Conservation (phyloP, 2,797 vertebrate genomes). For the Odontamblyopus lacepedii region DNA sequence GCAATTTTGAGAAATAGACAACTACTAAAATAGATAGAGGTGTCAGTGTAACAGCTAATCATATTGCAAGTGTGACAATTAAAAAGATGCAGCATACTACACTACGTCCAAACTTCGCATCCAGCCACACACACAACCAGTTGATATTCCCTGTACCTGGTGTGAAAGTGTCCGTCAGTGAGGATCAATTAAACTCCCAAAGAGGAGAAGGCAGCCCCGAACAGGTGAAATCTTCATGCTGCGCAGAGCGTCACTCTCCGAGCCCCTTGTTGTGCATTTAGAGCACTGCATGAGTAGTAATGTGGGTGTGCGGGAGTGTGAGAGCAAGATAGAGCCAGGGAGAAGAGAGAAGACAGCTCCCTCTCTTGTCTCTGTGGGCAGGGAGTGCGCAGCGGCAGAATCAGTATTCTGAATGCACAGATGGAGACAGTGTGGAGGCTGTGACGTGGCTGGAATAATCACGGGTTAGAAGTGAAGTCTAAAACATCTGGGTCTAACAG, state of each 20-base stretch:
- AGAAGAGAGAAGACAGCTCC: constrained; percentile 56
- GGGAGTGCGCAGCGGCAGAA: constrained; percentile 69
- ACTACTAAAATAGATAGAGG: background rate
- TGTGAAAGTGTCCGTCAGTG: constrained; percentile 51
- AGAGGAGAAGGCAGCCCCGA: constrained; percentile 45
- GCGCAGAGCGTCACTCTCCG: constrained; percentile 35
- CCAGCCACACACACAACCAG: constrained; percentile 25
- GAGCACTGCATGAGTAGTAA: constrained; percentile 56
- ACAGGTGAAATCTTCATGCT: constrained; percentile 57
- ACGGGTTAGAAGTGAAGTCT: constrained; percentile 65
- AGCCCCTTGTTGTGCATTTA: constrained; percentile 56
- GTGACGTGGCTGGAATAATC: constrained; percentile 78
- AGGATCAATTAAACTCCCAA: constrained; percentile 58
- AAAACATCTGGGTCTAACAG: constrained; percentile 69
- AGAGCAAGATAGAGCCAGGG: constrained; percentile 39
- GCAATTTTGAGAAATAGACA: constrained; percentile 19
- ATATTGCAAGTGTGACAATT: constrained; percentile 11
- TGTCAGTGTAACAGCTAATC: background rate
- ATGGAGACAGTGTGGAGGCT: constrained; percentile 72
- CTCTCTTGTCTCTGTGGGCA: constrained; percentile 37
- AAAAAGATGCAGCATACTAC: constrained; percentile 24
- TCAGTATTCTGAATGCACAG: constrained; percentile 78
- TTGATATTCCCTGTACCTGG: constrained; percentile 64
- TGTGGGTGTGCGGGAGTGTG: constrained; percentile 59
- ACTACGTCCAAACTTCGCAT: constrained; percentile 50